phyloP scores from a whole-genome alignment of 2,888 invertebrate genomes.

The Odontocerum albicorne region DNA sequence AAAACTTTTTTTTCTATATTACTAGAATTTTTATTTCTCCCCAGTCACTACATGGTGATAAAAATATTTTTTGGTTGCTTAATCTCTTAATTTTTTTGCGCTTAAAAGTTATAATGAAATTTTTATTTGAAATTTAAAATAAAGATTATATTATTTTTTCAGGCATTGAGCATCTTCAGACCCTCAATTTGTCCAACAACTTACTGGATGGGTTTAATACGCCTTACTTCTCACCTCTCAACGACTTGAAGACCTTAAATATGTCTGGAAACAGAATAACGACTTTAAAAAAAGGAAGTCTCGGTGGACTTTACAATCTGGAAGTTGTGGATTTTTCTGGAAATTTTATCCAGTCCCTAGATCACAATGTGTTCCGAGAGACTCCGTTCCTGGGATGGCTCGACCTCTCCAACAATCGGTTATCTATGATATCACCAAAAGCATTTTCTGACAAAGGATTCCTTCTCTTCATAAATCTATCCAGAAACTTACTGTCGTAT shows the following conservation, averaged over 20 bases:
- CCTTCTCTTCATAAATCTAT: conserved; percentile 15
- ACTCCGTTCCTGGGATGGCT: conserved; percentile 8
- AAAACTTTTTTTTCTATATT: too few relatives aligned
- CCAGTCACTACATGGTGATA: too few relatives aligned
- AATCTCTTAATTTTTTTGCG: too few relatives aligned
- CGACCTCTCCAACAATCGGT: conserved; percentile 20
- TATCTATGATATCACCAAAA: conserved; percentile 8
- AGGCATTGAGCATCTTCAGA: conserved; percentile 23
- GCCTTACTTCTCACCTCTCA: conserved; percentile 14
- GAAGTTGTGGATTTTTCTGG: conserved; percentile 14
- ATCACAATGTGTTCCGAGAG: conserved; percentile 1
- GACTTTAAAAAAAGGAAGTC: conserved; percentile 2
- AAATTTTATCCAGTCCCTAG: conserved; percentile 17
- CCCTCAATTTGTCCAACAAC: conserved; percentile 24
- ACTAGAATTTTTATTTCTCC: too few relatives aligned
- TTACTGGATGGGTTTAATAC: conserved; percentile 8
- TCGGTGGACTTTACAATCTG: conserved; percentile 14
- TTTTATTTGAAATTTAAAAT: too few relatives aligned
- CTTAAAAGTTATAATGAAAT: too few relatives aligned
- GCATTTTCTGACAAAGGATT: conserved; percentile 11
- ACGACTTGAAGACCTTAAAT: conserved; percentile 17
- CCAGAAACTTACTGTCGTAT: conserved; percentile 16
- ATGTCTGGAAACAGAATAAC: conserved; percentile 16
- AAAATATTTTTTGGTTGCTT: too few relatives aligned
- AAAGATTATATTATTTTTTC: conserved; percentile 2